A percentile compares a stretch with the other conserved stretches of the same genome.
These are phyloP conservation scores for Paramormyrops kingsleyae DNA, from an alignment of 2,113 vertebrate species.

Conservation along the genomic window DNA sequence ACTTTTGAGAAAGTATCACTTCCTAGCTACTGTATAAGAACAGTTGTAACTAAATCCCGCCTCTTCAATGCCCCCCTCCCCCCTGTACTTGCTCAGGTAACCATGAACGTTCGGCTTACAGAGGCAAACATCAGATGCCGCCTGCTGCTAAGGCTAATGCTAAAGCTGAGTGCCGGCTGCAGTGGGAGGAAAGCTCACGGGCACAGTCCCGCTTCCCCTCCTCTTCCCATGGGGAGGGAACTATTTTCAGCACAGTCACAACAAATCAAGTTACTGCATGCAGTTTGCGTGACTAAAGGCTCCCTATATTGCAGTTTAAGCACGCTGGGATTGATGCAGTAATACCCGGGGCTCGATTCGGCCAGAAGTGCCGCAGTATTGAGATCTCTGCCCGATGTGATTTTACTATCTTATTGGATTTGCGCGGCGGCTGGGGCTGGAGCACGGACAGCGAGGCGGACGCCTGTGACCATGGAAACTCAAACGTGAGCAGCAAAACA, in stretches of 20 bases:
- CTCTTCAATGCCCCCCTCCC: background rate
- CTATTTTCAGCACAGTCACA: slow-evolving; percentile 1
- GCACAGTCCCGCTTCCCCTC: background rate
- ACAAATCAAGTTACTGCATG: slow-evolving; percentile 6
- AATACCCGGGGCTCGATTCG: background rate
- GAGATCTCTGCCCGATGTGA: background rate
- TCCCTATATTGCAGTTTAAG: background rate
- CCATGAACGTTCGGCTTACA: background rate
- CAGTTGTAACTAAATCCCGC: background rate
- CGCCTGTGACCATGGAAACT: slow-evolving; percentile 1
- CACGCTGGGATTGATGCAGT: background rate
- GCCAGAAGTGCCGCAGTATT: background rate
- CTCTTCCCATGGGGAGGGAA: background rate
- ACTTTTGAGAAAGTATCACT: background rate
- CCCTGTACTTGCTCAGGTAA: background rate
- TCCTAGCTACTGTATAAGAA: background rate
- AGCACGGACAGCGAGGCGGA: background rate
- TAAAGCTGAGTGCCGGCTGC: background rate
- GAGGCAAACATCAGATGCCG: background rate
- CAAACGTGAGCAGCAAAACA: background rate
- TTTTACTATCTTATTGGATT: slow-evolving; percentile 11
- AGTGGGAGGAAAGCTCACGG: background rate
- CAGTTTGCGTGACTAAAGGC: background rate
- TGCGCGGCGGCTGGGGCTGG: background rate
- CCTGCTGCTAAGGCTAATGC: background rate